Conservation (phyloP, 2,888 invertebrate species). For the Machimus atricapillus region DNA sequence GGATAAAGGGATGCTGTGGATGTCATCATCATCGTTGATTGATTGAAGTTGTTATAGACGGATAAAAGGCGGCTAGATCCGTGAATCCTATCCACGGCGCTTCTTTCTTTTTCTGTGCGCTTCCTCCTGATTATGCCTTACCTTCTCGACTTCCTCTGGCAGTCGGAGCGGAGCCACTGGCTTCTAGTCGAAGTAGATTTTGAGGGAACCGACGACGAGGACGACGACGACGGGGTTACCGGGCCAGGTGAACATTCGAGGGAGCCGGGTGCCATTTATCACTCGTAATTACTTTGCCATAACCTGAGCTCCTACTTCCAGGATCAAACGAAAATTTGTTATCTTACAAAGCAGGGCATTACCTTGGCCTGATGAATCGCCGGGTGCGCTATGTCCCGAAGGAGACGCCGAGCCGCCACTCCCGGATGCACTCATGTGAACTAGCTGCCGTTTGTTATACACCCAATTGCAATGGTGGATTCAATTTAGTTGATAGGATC, state of each 20-base stretch:
- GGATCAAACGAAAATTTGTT: conserved; percentile 35
- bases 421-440: conserved; percentile 44
- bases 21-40: conserved; percentile 35
- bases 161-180: background rate
- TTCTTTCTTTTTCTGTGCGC: background rate
- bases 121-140: background rate
- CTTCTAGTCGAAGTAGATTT: background rate
- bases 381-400: background rate
- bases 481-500: conserved; percentile 62
- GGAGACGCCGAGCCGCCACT: background rate
- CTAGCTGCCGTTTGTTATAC: conserved; percentile 38
- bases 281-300: conserved; percentile 34
- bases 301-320: conserved; percentile 12
- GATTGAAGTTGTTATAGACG: conserved; percentile 36
- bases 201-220: background rate
- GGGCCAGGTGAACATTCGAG: conserved; percentile 11
- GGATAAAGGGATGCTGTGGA: conserved; percentile 23
- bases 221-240: background rate
- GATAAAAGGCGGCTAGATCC: conserved; percentile 30
- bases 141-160: background rate
- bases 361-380: conserved; percentile 21
- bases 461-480: conserved; percentile 57
- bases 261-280: conserved; percentile 19
- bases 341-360: conserved; percentile 25
- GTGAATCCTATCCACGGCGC: conserved; percentile 18